A percentile compares a stretch with the other conserved stretches of the same genome.
Evolutionary conservation across 53 echinoderm and acorn worm species (phyloP).

Genomic region (Echinometra lucunter): DNA sequence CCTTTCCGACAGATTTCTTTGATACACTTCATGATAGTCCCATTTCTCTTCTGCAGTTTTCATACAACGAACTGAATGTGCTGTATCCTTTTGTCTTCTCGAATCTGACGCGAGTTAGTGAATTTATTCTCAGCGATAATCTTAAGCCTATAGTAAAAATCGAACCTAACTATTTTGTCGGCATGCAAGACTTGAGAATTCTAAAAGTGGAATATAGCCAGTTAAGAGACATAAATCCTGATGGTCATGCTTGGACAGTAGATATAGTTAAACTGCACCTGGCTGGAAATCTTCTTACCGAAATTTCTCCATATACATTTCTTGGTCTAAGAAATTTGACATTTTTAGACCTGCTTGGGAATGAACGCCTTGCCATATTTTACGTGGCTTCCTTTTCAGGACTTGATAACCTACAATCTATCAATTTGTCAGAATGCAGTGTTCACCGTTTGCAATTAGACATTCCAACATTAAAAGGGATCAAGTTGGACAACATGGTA

Average conservation of each 20-base stretch:
- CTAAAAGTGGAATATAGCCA: background rate
- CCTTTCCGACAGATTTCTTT: background rate
- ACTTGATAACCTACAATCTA: background rate
- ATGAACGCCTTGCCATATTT: background rate
- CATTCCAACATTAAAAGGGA: background rate
- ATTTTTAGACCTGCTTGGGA: background rate
- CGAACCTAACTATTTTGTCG: background rate
- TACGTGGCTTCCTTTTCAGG: background rate
- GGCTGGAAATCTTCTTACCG: background rate
- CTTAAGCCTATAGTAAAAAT: background rate
- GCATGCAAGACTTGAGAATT: background rate
- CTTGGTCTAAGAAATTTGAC: constrained; percentile 1
- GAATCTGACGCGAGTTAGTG: background rate
- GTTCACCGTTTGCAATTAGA: background rate
- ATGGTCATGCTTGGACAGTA: background rate
- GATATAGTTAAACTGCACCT: constrained; percentile 8
- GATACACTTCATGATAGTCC: background rate
- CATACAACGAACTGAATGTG: background rate
- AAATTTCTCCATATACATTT: constrained; percentile 6
- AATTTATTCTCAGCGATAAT: background rate
- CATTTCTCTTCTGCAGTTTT: background rate
- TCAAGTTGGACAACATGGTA: background rate
- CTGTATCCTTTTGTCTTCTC: constrained; percentile 30
- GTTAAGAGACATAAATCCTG: background rate
- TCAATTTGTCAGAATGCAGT: background rate